Conservation (phyloP, 2,888 invertebrate genomes). For the Desoria tigrina region DNA sequence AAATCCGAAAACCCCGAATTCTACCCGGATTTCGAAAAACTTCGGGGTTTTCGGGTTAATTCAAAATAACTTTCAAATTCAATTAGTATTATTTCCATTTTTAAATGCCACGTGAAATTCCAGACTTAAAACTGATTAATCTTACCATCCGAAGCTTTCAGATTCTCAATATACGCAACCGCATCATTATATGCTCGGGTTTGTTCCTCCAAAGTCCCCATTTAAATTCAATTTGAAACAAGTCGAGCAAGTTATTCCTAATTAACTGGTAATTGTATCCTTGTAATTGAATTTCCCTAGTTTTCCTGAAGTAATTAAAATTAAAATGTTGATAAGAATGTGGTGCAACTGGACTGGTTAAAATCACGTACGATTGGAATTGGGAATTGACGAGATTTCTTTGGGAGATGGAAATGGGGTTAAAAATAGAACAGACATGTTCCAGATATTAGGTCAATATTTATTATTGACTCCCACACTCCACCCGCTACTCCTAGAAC, state of each 20-base stretch:
- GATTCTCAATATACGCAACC: conserved; percentile 26
- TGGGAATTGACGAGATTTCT: not conserved
- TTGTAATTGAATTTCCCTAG: no score
- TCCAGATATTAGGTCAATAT: not conserved
- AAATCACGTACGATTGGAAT: not conserved
- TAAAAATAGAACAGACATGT: not conserved
- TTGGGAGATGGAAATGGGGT: not conserved
- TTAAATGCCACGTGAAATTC: no score
- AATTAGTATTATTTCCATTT: no score
- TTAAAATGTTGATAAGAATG: not conserved
- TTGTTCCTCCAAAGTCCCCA: conserved; percentile 37
- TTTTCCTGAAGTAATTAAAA: no score
- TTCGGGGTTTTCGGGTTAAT: no score
- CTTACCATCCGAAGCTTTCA: conserved; percentile 30
- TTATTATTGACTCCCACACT: not conserved
- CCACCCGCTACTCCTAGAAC: not conserved
- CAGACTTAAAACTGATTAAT: no score
- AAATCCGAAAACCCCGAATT: no score
- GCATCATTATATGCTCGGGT: conserved; percentile 24
- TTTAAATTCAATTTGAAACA: conserved; percentile 11
- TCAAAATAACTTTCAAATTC: no score
- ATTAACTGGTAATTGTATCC: not conserved
- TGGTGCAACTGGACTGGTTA: not conserved
- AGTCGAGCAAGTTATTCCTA: not conserved
- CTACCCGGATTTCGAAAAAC: no score